These are phyloP conservation scores for Platycheirus rosarum DNA, from an alignment of 2,888 invertebrate species.

Conservation along the genomic window DNA sequence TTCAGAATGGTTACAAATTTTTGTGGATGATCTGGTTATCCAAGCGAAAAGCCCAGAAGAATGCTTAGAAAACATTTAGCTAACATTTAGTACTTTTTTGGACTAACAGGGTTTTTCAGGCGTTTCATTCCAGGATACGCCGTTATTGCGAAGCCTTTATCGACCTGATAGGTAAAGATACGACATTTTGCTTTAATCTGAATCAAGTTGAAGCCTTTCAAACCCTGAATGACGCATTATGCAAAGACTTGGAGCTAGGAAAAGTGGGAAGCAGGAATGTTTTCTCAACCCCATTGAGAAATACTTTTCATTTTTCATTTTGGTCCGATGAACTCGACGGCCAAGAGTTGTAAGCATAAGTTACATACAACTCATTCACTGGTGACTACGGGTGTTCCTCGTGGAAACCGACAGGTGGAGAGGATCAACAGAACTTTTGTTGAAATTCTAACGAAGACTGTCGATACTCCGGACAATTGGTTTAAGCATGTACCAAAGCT, in stretches of 20 bases:
- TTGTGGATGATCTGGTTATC: constrained; percentile 22
- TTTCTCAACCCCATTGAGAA: no score
- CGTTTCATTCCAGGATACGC: constrained; percentile 33
- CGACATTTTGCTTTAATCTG: background rate
- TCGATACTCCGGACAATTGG: constrained; percentile 1
- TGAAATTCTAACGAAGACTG: constrained; percentile 1
- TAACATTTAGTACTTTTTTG: no score
- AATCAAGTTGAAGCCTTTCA: constrained; percentile 1
- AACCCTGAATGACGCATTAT: background rate
- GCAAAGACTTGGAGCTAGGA: constrained; percentile 1
- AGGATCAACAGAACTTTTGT: background rate
- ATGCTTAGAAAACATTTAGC: background rate
- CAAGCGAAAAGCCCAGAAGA: background rate
- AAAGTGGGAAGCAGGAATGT: no score
- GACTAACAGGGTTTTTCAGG: constrained; percentile 53
- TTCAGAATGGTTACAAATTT: background rate
- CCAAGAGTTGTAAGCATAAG: no score
- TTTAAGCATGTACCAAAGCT: background rate
- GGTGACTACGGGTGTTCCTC: no score
- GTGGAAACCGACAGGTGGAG: no score
- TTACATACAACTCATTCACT: no score
- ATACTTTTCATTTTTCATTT: no score
- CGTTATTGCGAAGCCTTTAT: constrained; percentile 8
- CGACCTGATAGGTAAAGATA: constrained; percentile 12
- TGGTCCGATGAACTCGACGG: no score